A percentile compares a stretch with the other conserved stretches of the same genome.
These are phyloP conservation scores for Eupithecia insigniata DNA, from an alignment of 2,888 invertebrate genomes.

Conservation along the genomic window DNA sequence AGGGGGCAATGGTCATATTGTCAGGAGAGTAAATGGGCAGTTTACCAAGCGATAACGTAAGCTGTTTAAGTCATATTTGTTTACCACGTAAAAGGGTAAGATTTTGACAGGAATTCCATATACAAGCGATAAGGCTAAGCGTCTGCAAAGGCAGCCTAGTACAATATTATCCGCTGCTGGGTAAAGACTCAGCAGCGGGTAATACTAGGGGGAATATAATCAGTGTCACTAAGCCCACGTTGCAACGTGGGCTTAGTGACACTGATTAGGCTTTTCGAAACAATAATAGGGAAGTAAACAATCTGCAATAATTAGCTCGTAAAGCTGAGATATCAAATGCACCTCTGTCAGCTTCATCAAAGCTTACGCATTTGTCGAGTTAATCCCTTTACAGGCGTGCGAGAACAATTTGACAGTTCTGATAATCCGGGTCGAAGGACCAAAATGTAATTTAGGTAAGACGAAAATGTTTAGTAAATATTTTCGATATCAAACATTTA, in stretches of 20 bases:
- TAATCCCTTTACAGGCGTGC: slow-evolving; percentile 18
- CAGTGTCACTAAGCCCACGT: slow-evolving; percentile 30
- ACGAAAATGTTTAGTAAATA: neutral
- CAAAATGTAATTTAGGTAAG: neutral
- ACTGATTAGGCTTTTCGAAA: too few relatives aligned
- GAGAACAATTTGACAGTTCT: slow-evolving; percentile 19
- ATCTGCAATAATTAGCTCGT: too few relatives aligned
- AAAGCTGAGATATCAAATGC: too few relatives aligned
- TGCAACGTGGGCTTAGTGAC: slow-evolving; percentile 33
- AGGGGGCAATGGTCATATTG: neutral
- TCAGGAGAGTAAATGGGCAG: neutral
- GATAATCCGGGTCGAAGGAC: slow-evolving; percentile 8
- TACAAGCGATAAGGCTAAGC: slow-evolving; percentile 14
- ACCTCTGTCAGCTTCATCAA: too few relatives aligned
- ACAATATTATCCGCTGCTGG: too few relatives aligned
- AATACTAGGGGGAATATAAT: slow-evolving; percentile 5
- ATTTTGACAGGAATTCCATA: slow-evolving; percentile 21
- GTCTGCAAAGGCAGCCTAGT: too few relatives aligned
- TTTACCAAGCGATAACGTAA: neutral
- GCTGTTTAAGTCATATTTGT: neutral
- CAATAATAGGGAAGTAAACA: too few relatives aligned
- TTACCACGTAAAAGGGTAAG: slow-evolving; percentile 10
- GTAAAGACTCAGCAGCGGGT: neutral
- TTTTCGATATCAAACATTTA: neutral
- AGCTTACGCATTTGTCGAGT: slow-evolving; percentile 31